These are phyloP conservation scores for Smutsia gigantea DNA, from an alignment of 2,797 vertebrate genomes.

Conservation along the genomic window DNA sequence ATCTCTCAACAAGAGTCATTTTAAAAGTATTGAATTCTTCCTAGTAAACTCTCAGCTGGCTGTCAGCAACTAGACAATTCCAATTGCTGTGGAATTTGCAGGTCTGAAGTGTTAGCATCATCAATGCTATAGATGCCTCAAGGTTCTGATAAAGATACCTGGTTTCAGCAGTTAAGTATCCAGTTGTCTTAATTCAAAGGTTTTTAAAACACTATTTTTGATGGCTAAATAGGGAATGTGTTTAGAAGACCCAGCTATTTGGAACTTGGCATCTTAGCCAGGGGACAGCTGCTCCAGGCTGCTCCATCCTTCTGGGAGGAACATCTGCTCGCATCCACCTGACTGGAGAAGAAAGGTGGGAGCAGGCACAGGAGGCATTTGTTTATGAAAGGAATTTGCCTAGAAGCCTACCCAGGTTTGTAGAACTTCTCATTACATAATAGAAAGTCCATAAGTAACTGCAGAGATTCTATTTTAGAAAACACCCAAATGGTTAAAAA, in stretches of 20 bases:
- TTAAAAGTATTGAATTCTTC: constrained; percentile 58
- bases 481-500: constrained; percentile 4
- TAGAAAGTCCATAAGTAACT: neutral
- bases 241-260: neutral
- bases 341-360: neutral
- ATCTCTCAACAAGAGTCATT: constrained; percentile 37
- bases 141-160: neutral
- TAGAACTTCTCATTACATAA: neutral
- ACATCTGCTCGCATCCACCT: neutral
- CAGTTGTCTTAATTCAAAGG: neutral
- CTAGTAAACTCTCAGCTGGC: constrained; percentile 57
- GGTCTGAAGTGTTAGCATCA: neutral
- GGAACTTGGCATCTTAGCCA: neutral
- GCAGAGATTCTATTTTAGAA: neutral
- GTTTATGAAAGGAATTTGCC: neutral
- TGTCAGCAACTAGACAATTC: constrained; percentile 15
- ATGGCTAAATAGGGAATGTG: neutral
- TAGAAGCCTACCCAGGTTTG: neutral
- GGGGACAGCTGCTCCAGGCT: neutral
- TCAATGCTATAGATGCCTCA: neutral
- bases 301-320: neutral
- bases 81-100: neutral
- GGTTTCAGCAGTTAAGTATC: neutral
- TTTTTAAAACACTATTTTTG: neutral
- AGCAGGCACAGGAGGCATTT: neutral